phyloP scores from a whole-genome alignment of 2,113 vertebrate species.

The Leptosomus discolor region DNA sequence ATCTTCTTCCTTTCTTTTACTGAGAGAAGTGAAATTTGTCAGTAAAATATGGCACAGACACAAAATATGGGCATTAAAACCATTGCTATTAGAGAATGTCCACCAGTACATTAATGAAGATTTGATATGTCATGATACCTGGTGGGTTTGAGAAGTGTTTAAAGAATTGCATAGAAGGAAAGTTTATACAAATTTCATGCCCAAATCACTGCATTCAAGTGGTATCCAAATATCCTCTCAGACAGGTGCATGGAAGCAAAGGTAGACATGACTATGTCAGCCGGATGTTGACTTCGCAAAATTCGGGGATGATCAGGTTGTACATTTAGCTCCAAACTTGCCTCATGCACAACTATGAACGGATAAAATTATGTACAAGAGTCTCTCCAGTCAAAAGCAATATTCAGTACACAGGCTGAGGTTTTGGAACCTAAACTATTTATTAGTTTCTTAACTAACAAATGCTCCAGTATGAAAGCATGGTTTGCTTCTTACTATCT shows the following conservation, averaged over 20 bases:
- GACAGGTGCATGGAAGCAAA: not conserved
- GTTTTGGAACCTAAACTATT: not conserved
- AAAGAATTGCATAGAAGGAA: not conserved
- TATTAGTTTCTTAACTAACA: not conserved
- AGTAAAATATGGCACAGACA: not conserved
- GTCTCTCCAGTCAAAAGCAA: not conserved
- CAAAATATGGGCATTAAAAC: not conserved
- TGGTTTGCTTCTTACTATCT: not conserved
- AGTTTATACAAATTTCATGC: not conserved
- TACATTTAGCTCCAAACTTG: not conserved
- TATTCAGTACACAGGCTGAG: not conserved
- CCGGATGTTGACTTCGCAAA: not conserved
- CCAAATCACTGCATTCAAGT: not conserved
- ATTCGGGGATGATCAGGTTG: not conserved
- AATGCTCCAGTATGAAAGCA: not conserved
- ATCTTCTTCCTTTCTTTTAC: not conserved
- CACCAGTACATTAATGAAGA: not conserved
- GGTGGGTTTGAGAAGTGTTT: not conserved
- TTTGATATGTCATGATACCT: not conserved
- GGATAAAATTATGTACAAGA: not conserved
- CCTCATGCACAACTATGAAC: not conserved
- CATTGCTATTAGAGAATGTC: not conserved
- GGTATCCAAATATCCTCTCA: not conserved
- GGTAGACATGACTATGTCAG: accelerated
- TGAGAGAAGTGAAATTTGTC: not conserved